Conservation (phyloP, 2,888 invertebrate species). For the Bombylius major region DNA sequence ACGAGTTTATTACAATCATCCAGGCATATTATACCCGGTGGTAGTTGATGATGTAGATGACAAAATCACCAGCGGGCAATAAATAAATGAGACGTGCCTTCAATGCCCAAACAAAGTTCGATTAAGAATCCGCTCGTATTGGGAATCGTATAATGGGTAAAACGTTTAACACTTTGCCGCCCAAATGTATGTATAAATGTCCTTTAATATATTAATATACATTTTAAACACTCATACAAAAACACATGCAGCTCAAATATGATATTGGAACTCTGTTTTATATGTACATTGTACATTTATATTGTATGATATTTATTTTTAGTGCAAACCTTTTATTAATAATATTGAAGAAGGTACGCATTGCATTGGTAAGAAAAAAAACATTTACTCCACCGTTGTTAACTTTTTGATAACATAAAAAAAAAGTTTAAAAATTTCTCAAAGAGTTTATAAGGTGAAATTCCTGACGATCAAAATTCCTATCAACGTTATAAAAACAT, state of each 20-base stretch:
- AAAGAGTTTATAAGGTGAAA: slow-evolving; percentile 36
- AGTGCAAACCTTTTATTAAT: no score
- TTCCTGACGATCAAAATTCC: slow-evolving; percentile 39
- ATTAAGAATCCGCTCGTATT: slow-evolving; percentile 5
- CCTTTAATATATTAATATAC: no score
- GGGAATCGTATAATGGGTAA: not conserved
- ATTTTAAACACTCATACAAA: no score
- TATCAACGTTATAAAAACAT: slow-evolving; percentile 6
- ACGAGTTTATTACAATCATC: not conserved
- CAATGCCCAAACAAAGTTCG: slow-evolving; percentile 30
- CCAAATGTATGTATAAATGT: not conserved
- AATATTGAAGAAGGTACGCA: no score
- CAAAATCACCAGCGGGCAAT: slow-evolving; percentile 22
- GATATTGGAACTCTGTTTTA: no score
- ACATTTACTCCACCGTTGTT: slow-evolving; percentile 5
- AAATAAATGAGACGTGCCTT: slow-evolving; percentile 39
- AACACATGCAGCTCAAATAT: no score
- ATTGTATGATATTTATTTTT: no score
- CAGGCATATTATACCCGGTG: not conserved
- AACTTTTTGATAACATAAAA: slow-evolving; percentile 9
- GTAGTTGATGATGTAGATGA: not conserved
- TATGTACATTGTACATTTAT: no score
- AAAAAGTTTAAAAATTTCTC: slow-evolving; percentile 33
- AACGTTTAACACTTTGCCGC: slow-evolving; percentile 13
- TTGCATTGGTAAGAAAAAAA: not conserved